Evolutionary conservation across 92 coral and sea anemone genomes (phyloP), one percentile per base, ranked within the genome.

Genomic region (Paragorgia papillata): DNA sequence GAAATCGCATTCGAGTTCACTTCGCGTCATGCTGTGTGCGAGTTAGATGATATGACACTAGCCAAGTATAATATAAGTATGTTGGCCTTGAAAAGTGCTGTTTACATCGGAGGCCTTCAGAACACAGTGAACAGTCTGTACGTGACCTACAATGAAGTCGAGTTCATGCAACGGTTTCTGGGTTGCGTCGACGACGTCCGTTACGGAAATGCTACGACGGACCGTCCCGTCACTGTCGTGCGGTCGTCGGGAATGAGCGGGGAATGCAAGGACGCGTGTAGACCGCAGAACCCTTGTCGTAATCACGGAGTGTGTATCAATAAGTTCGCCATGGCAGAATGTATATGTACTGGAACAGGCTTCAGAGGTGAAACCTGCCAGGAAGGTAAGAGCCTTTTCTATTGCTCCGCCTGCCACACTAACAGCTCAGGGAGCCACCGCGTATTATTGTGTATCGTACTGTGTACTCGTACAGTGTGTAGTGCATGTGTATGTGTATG

Each of bases 291-390:
- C 54, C 78, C 64, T 14, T 71, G 78, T 31, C 35, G 33, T 20
- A 71, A 71, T 55, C 7, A 17, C 31, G 78, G 78, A 20, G 64
- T 35, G 19, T 71, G 78, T 25, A 9, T 71, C 51, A 71, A 71
- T 26, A 71, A 35, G 64, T 71, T 71, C 35, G 78, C 78, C 3
- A 50, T 33, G 78, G 64, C 78, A 7, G 78, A 71, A 71, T 71
- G 78, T 19, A 5, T 53, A 32, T 71, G 78, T 37, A 34, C 63
- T 34, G 64, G 41, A 33, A 71, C 78, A 19, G 78, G 78, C 28
- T 55, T 30, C 41, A 1, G n/a, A 34, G 78, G 78, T 17, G 28
- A 51, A 2, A 32, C 17, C n/a, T 71, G 78, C 27, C 31, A 29
- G 8, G 7, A 51, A 71, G 78, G 78, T 71, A 71, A 29, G 64